Conservation (phyloP, 1,140 invertebrate species). For the Aphaenogaster rudis region DNA sequence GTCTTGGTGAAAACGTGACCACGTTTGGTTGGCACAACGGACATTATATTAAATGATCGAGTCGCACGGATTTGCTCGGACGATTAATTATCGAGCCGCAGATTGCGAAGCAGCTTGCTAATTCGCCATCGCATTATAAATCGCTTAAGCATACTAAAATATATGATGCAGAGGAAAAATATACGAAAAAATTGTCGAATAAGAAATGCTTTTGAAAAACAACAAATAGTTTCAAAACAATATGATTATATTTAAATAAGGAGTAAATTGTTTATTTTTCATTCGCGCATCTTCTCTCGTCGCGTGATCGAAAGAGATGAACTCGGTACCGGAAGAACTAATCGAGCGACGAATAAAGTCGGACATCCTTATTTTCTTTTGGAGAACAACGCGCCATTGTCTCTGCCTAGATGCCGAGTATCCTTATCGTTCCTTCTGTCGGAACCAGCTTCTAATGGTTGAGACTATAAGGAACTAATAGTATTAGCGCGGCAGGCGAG, state of each 20-base stretch:
- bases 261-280: background rate
- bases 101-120: conserved; percentile 12
- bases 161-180: background rate
- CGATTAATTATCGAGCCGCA: background rate
- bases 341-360: conserved; percentile 6
- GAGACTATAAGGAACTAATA: conserved; percentile 72
- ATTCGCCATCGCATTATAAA: background rate
- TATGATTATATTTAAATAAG: background rate
- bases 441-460: conserved; percentile 65
- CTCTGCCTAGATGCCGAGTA: conserved; percentile 15
- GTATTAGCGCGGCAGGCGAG: conserved; percentile 65
- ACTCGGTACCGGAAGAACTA: background rate
- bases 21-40: conserved; percentile 4
- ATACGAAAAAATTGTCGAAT: background rate
- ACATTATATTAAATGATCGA: conserved; percentile 34
- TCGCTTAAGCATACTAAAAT: background rate
- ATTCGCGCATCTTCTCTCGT: background rate
- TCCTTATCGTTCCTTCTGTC: conserved; percentile 34
- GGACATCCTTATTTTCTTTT: conserved; percentile 26
- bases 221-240: background rate
- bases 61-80: conserved; percentile 2
- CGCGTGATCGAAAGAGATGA: conserved; percentile 8
- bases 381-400: conserved; percentile 19
- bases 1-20: conserved; percentile 46
- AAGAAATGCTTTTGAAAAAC: background rate